Base-by-base conservation (phyloP, 2,888 invertebrate species). In the Amphipyra berbera region DNA sequence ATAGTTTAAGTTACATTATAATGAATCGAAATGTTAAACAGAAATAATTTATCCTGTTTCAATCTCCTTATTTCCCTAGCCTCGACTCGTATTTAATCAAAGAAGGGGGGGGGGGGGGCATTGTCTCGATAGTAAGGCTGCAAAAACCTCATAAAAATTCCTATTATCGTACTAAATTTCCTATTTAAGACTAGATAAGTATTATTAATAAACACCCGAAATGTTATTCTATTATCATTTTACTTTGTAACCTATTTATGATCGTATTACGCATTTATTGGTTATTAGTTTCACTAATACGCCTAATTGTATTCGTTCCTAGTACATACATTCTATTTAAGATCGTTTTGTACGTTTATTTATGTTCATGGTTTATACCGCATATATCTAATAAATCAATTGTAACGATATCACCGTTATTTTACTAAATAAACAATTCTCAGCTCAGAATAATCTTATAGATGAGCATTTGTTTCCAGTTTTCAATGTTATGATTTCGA, bases 231-330 rank as follows among this genome's bases (percentile, higher is more conserved):
- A 55, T 3, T 49, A 40, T 48, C 2, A 27, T 60, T 68, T 60
- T 12, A 44, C 14, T 55, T 61, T 44, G 8, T 37, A 50, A 46
- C 6, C 14, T 73, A 55, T 68, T 66, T 68, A 61, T 53, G 53
- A 44, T 68, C 15, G 21, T 53, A 38, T 45, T 49, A 50, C 50
- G 60, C 57, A 68, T 61, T 64, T 60, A 60, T 60, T 37, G 44
- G 65, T 63, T 65, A 50, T 57, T 64, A 53, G 61, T 64, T 67
- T 48, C 6, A 41, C 47, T 68, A 49, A 58, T 62, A 58, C 44
- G 71, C 61, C 64, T 67, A 49, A 54, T 59, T 69, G 33, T 69
- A 74, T 53, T 72, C 33, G 79, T 80, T 81, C 80, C 79, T 77
- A 73, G 61, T 79, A 65, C 33, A 54, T 57, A 13, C 33, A 40